Evolutionary conservation across 2,797 vertebrate species (phyloP).

Genomic region (Myotis daubentonii): DNA sequence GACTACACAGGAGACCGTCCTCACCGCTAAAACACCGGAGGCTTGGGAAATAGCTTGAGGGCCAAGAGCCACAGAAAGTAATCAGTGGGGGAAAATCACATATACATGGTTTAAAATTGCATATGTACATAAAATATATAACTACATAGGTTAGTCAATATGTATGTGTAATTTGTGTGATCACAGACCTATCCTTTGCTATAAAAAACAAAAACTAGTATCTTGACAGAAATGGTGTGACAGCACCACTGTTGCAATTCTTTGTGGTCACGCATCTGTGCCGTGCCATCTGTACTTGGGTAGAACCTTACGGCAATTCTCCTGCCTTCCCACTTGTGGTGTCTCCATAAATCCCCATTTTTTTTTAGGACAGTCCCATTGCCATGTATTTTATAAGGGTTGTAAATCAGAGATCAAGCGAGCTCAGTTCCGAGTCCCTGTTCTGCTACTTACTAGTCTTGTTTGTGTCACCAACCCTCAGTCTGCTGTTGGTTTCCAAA

Average conservation of each 20-base stretch:
- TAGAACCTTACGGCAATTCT: background rate
- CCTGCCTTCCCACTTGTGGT: background rate
- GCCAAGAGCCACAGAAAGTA: background rate
- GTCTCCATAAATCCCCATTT: background rate
- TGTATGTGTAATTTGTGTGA: background rate
- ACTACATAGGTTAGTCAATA: background rate
- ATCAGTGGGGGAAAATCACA: accelerated
- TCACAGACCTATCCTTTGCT: background rate
- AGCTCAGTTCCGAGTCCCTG: background rate
- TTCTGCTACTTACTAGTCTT: background rate
- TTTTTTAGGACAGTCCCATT: background rate
- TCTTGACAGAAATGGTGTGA: background rate
- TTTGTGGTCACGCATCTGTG: accelerated
- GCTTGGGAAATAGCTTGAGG: background rate
- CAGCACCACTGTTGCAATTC: accelerated
- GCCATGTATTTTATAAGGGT: background rate
- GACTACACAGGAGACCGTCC: constrained; percentile 18
- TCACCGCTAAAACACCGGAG: background rate
- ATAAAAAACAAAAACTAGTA: background rate
- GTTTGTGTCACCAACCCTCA: background rate
- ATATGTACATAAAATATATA: too few species aligned
- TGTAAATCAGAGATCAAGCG: background rate
- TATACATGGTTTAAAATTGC: background rate
- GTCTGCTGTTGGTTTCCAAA: constrained; percentile 1
- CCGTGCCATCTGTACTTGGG: background rate